A percentile compares a stretch with the other conserved stretches of the same genome.
phyloP scores from a whole-genome alignment of 2,888 invertebrate genomes.

The Meta bourneti region DNA sequence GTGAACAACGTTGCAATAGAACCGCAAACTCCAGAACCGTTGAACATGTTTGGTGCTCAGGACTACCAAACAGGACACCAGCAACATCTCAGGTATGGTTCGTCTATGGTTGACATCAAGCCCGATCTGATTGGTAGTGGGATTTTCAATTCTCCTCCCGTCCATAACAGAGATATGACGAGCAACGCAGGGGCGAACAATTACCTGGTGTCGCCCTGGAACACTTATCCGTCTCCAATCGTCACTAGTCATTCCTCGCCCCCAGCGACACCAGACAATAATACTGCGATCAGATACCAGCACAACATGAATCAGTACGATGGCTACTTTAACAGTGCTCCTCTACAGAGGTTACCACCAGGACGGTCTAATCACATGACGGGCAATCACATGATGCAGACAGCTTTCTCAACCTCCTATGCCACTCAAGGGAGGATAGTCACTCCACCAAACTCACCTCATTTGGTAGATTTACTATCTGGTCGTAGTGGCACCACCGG shows the following conservation, averaged over 20 bases:
- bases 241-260: conserved; percentile 75
- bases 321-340: conserved; percentile 57
- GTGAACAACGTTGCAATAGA: conserved; percentile 49
- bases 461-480: conserved; percentile 89
- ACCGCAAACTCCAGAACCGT: conserved; percentile 52
- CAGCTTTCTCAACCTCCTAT: conserved; percentile 54
- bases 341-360: conserved; percentile 49
- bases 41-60: conserved; percentile 58
- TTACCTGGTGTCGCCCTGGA: conserved; percentile 65
- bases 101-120: conserved; percentile 66
- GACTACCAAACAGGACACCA: conserved; percentile 58
- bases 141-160: conserved; percentile 38
- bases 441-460: conserved; percentile 77
- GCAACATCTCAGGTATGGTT: conserved; percentile 66
- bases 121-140: conserved; percentile 48
- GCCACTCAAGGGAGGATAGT: conserved; percentile 70
- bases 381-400: conserved; percentile 66
- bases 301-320: conserved; percentile 67
- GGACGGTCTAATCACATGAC: conserved; percentile 51
- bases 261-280: conserved; percentile 72
- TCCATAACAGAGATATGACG: conserved; percentile 49
- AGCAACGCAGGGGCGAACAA: conserved; percentile 45
- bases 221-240: conserved; percentile 66
- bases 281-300: conserved; percentile 55
- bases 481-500: conserved; percentile 83